Conservation (phyloP, 2,888 invertebrate genomes). For the Lysandra bellargus region DNA sequence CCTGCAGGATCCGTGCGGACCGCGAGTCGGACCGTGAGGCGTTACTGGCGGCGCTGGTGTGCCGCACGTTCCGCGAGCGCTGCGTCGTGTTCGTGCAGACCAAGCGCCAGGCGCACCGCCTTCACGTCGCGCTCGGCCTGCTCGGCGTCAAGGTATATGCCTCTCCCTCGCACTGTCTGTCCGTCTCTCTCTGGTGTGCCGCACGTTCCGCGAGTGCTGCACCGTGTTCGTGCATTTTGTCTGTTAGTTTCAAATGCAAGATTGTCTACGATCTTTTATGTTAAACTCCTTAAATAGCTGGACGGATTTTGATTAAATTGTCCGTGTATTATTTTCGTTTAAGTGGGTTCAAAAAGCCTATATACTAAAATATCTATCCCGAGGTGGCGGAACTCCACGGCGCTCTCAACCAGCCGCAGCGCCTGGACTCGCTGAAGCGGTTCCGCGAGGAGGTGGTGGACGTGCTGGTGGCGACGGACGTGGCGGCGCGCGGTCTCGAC, state of each 20-base stretch:
- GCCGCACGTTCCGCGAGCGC: conserved; percentile 92
- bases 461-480: conserved; percentile 95
- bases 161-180: not conserved
- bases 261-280: too few relatives aligned
- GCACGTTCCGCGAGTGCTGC: not conserved
- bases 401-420: conserved; percentile 96
- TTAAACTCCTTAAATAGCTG: too few relatives aligned
- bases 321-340: too few relatives aligned
- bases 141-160: conserved; percentile 88
- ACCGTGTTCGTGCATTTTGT: too few relatives aligned
- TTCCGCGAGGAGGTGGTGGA: conserved; percentile 93
- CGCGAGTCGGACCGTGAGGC: conserved; percentile 96
- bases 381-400: conserved; percentile 95
- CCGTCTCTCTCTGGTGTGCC: not conserved
- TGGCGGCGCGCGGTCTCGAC: conserved; percentile 96
- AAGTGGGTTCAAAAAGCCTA: too few relatives aligned
- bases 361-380: not conserved
- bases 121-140: conserved; percentile 95
- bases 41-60: conserved; percentile 81
- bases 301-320: too few relatives aligned
- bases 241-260: too few relatives aligned
- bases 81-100: conserved; percentile 98
- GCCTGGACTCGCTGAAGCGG: conserved; percentile 91
- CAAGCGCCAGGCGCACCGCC: conserved; percentile 95
- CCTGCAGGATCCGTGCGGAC: conserved; percentile 88